Conservation (phyloP, 2,888 invertebrate species). For the Stratiomys singularior region DNA sequence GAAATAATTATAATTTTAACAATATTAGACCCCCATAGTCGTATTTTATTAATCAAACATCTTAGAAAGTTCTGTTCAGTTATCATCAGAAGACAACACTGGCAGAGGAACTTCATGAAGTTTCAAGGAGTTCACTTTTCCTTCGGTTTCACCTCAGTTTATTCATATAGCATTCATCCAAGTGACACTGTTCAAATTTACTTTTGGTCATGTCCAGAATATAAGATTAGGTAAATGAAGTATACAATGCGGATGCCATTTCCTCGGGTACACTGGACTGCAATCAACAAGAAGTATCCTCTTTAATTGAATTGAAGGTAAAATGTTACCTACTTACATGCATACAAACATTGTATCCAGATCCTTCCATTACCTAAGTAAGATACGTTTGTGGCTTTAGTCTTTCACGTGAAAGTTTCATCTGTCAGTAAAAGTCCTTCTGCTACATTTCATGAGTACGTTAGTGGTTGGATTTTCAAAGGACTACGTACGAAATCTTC, state of each 20-base stretch:
- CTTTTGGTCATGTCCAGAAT: constrained; percentile 52
- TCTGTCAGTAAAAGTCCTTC: neutral
- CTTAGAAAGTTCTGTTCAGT: no score
- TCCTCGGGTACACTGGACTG: neutral
- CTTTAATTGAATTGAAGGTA: constrained; percentile 36
- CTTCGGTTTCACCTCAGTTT: neutral
- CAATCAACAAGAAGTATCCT: constrained; percentile 8
- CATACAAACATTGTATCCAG: neutral
- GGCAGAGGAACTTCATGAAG: no score
- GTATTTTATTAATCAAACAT: no score
- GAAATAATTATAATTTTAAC: no score
- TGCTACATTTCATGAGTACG: neutral
- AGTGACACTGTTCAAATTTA: constrained; percentile 35
- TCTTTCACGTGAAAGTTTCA: neutral
- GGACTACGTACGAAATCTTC: neutral
- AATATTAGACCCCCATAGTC: no score
- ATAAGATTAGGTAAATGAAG: constrained; percentile 51
- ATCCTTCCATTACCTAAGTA: neutral
- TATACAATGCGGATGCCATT: constrained; percentile 16
- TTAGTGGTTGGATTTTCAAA: neutral
- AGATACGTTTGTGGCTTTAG: neutral
- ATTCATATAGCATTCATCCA: neutral
- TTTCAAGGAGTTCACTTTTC: no score
- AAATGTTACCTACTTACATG: constrained; percentile 13
- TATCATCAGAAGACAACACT: no score